A percentile compares a stretch with the other conserved stretches of the same genome.
Conservation (phyloP, 2,797 vertebrate species). For the Chloroceryle amazona region DNA sequence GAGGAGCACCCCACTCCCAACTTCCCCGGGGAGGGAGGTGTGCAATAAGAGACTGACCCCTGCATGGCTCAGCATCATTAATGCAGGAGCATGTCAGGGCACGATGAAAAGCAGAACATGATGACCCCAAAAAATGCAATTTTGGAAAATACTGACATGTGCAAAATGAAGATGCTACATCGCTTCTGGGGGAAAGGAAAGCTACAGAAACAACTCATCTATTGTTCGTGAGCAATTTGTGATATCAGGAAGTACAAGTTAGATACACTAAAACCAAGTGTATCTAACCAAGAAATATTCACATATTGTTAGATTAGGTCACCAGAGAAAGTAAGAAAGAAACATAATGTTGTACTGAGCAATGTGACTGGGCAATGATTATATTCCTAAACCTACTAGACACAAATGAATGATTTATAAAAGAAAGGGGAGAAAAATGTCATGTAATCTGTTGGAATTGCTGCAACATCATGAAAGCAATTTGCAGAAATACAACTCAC, state of each 20-base stretch:
- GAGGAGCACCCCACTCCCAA: accelerated
- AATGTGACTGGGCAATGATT: background rate
- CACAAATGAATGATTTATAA: background rate
- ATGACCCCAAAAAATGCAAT: background rate
- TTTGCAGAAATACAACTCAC: slow-evolving; percentile 11
- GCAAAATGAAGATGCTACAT: background rate
- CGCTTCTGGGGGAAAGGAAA: background rate
- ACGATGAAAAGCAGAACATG: background rate
- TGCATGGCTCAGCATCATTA: background rate
- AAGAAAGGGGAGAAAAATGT: background rate
- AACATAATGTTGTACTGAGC: background rate
- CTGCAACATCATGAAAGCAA: background rate
- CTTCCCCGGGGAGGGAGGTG: accelerated
- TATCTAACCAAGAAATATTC: background rate
- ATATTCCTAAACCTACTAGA: background rate
- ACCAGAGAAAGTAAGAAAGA: background rate
- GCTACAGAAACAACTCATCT: background rate
- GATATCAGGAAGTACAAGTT: background rate
- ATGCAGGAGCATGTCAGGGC: background rate
- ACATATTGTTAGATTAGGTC: background rate
- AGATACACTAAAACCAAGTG: background rate
- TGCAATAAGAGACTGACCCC: accelerated
- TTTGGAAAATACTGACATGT: background rate
- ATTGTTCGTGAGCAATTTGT: background rate
- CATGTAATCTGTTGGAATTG: slow-evolving; percentile 21